A percentile compares a stretch with the other conserved stretches of the same genome.
Conservation (phyloP, 1,140 invertebrate genomes). For the Spodoptera litura region DNA sequence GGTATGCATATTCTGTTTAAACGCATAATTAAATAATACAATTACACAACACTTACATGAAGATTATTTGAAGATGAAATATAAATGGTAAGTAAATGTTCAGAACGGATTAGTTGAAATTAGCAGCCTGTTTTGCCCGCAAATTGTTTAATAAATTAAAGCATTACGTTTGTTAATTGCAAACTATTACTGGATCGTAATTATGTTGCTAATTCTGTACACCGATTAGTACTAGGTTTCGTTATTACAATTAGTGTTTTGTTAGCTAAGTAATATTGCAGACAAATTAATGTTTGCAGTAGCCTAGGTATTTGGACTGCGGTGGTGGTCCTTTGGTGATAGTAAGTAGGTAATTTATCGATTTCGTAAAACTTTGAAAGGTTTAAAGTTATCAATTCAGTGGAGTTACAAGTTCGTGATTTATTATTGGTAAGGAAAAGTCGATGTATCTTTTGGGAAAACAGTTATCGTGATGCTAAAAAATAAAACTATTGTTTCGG, state of each 20-base stretch:
- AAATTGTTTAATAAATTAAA: constrained; percentile 24
- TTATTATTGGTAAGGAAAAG: no score
- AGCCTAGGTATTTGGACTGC: neutral
- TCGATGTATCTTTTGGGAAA: no score
- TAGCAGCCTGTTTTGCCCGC: neutral
- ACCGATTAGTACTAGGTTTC: constrained; percentile 15
- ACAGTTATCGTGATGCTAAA: no score
- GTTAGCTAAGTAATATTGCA: neutral
- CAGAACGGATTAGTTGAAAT: neutral
- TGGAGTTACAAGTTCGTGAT: no score
- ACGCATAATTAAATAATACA: no score
- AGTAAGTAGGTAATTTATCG: no score
- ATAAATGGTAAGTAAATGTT: neutral
- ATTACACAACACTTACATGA: no score
- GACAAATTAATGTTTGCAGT: neutral
- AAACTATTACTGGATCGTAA: constrained; percentile 19
- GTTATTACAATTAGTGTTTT: constrained; percentile 29
- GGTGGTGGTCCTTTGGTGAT: neutral
- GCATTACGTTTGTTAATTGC: constrained; percentile 30
- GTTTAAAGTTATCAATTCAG: no score
- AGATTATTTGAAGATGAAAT: neutral
- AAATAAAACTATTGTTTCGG: no score
- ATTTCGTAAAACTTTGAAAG: no score
- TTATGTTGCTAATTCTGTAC: constrained; percentile 10
- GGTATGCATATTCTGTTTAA: no score